Base-by-base conservation (phyloP, 2,797 vertebrate genomes). In the Echiichthys vipera region DNA sequence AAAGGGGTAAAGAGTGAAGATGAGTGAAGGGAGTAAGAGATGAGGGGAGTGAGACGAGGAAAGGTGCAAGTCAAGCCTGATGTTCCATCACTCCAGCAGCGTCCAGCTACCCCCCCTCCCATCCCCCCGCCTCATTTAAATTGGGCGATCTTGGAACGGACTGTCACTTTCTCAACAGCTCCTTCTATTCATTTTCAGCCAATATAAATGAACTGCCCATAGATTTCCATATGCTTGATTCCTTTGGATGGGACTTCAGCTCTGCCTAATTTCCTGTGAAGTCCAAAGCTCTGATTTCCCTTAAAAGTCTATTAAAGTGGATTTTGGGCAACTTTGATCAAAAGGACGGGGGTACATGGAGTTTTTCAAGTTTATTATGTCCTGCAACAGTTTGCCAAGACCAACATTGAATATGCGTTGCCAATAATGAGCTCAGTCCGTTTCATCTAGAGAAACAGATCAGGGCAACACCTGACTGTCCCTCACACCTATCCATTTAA, bases 141-240 rank as follows among this genome's bases (percentile, higher is more conserved):
- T 24, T 49, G 67, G 78, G 71, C 70, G 24, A 83, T 84, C 78
- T 87, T 88, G 85, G 89, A 92, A 82, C 56, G 2, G 43, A 54
- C 57, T 63, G 46, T 78, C 68, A 50, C 70, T 88, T 74, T 89
- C 79, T 85, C 72, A 85, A 86, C 88, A 89, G 83, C 82, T 84
- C 82, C 77, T 25, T 88, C 66, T 50, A 84, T 89, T 91, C 65
- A 90, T 87, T 84, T 84, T 62, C 71, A 64, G 89, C 88, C 92
- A 92, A 81, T 64, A 84, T 81, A 91, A 91, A 92, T 88, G 46
- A 86, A 81, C 76, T 77, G 66, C 83, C 83, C 88, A 83, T 88
- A 84, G 82, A 89, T 88, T 89, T 93, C 84, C 90, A 89, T 90
- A 85, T 71, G 78, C 84, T 78, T 84, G 77, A 86, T 89, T 84